Base-by-base conservation (phyloP, 2,797 vertebrate genomes). In the Cygnus olor region DNA sequence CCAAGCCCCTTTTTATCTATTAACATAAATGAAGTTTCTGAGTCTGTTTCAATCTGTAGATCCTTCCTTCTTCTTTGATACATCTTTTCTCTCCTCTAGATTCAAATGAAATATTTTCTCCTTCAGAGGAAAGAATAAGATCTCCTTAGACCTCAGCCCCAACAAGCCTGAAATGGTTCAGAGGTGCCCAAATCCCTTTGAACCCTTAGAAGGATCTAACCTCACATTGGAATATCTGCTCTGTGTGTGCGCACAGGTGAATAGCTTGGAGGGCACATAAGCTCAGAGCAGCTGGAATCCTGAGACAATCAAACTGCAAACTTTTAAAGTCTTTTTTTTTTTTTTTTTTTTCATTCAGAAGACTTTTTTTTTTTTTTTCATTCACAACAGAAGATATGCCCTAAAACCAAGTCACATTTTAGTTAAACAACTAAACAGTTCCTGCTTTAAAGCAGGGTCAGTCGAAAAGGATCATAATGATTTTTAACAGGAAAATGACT, bases 241-340 rank as follows among this genome's bases (percentile, higher is more conserved):
- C 16, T 1, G 9, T 10, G 7, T 12, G 20, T 76, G 14, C 15
- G n/a, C 16, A 34, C 0, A 0, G 0, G 3, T 27, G 30, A n/a
- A 30, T 16, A 72, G 24, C n/a, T 47, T 17, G 32, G 65, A 68
- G 44, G 44, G 56, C 1, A 2, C 2, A 3, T 51, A 11, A 42
- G 45, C 27, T 44, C 60, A 65, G 30, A 79, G 40, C 13, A 71
- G 40, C 7, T 40, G 18, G 27, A 56, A 57, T 65, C 27, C 40
- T 73, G 13, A 73, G 21, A 11, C 30, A 56, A 51, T 21, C 30
- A 80, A 84, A 54, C 14, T 38, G n/a, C 25, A 82, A 80, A 42
- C 4, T 45, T 88, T 53, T 3, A 2, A 83, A 80, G 34, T 32
- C 11, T 38, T 38, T 7, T 24, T 2, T 10, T 15, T 51, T 44